phyloP scores from a whole-genome alignment of 2,797 vertebrate species.

The Pantherophis alleghaniensis region DNA sequence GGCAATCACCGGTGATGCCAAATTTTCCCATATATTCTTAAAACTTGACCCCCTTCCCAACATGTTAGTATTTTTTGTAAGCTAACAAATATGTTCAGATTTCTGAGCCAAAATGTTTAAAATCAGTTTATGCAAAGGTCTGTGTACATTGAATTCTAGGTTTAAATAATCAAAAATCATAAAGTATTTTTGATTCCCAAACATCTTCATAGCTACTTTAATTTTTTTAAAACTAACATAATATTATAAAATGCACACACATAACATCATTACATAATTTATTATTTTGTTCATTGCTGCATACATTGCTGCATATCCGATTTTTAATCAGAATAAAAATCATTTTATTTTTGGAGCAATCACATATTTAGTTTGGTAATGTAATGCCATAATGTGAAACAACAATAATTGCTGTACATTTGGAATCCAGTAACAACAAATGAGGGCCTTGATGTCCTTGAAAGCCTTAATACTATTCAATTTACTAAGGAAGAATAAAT shows the following conservation, averaged over 20 bases:
- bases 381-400: constrained; percentile 28
- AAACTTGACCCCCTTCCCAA: constrained; percentile 46
- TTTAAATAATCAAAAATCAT: constrained; percentile 62
- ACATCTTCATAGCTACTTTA: constrained; percentile 57
- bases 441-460: constrained; percentile 46
- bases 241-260: constrained; percentile 43
- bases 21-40: constrained; percentile 64
- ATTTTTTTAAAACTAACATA: constrained; percentile 59
- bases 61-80: constrained; percentile 38
- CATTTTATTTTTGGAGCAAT: constrained; percentile 42
- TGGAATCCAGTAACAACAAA: constrained; percentile 20
- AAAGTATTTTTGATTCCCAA: constrained; percentile 48
- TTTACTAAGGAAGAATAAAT: constrained; percentile 66
- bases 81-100: constrained; percentile 62
- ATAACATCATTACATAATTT: constrained; percentile 5
- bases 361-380: constrained; percentile 30
- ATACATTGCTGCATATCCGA: not conserved
- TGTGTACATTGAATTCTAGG: constrained; percentile 56
- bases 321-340: constrained; percentile 29
- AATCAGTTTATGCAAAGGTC: constrained; percentile 40
- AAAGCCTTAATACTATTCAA: constrained; percentile 64
- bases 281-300: constrained; percentile 8
- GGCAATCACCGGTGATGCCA: constrained; percentile 66
- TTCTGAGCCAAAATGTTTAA: constrained; percentile 59
- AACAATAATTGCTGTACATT: constrained; percentile 1